A percentile compares a stretch with the other conserved stretches of the same genome.
Evolutionary conservation across 1,140 invertebrate species (phyloP).

Genomic region (Melanaphis sacchari): DNA sequence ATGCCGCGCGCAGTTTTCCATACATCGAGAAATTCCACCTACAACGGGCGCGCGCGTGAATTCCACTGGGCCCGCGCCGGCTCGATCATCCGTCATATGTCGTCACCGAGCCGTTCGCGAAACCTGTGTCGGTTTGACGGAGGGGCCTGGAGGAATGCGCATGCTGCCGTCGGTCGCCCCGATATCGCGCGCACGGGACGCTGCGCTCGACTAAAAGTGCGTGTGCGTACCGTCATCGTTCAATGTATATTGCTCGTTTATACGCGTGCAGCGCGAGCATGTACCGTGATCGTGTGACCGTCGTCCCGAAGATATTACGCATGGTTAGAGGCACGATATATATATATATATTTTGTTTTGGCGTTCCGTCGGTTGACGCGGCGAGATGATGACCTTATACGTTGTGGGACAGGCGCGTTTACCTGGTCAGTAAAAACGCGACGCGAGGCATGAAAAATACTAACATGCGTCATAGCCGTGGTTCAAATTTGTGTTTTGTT

Average conservation of each 20-base stretch:
- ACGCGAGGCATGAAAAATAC: no score
- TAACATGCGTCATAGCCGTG: no score
- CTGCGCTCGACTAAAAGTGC: not conserved
- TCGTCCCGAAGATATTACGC: conserved; percentile 12
- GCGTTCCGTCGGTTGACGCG: not conserved
- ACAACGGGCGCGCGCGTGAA: conserved; percentile 15
- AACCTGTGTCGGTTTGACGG: not conserved
- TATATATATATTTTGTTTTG: not conserved
- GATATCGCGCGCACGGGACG: not conserved
- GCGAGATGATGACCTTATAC: no score
- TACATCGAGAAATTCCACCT: not conserved
- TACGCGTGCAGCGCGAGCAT: not conserved
- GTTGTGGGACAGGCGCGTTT: not conserved
- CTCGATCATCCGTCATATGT: not conserved
- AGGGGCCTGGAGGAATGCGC: not conserved
- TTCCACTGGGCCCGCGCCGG: conserved; percentile 41
- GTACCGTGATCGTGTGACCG: conserved; percentile 40
- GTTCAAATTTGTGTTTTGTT: no score
- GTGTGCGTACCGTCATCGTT: not conserved
- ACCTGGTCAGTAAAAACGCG: not conserved
- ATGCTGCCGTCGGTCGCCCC: not conserved
- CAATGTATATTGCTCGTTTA: not conserved
- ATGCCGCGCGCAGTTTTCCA: not conserved
- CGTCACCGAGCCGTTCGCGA: not conserved
- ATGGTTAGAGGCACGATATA: not conserved